These are phyloP conservation scores for Stichodactyla helianthus DNA, from an alignment of 64 coral and sea anemone genomes.

Conservation along the genomic window DNA sequence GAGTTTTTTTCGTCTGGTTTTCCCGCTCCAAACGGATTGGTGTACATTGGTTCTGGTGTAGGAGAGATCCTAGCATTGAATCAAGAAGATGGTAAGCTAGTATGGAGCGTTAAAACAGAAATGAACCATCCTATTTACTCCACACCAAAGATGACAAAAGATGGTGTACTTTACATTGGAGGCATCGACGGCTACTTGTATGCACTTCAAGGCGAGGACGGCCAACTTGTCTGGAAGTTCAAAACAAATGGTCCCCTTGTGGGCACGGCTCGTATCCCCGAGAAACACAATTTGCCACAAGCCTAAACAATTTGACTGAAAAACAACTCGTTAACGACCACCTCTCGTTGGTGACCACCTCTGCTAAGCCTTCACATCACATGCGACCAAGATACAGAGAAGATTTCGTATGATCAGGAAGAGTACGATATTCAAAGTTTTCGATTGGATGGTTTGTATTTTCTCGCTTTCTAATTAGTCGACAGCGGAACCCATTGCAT, in stretches of 20 bases:
- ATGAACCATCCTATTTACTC: constrained; percentile 46
- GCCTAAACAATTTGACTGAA: constrained; percentile 9
- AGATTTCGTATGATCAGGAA: background rate
- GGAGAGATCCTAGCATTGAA: constrained; percentile 75
- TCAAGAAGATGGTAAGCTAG: constrained; percentile 53
- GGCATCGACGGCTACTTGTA: constrained; percentile 77
- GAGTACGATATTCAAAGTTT: background rate
- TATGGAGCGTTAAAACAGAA: constrained; percentile 81
- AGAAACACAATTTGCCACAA: constrained; percentile 44
- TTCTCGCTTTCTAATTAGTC: background rate
- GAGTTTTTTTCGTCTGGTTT: constrained; percentile 83
- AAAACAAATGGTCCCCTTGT: constrained; percentile 86
- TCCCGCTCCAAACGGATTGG: constrained; percentile 44
- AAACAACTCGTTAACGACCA: background rate
- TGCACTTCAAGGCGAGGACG: constrained; percentile 46
- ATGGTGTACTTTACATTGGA: constrained; percentile 50
- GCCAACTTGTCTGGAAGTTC: constrained; percentile 81
- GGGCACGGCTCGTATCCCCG: constrained; percentile 66
- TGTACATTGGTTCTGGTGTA: constrained; percentile 82
- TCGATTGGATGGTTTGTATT: background rate
- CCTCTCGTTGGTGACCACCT: background rate
- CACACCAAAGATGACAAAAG: constrained; percentile 37
- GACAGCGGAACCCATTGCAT: too few species aligned
- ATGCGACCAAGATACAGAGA: background rate
- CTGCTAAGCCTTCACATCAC: background rate